Percentiles rank a stretch among this genome's conserved stretches.
phyloP scores from a whole-genome alignment of 2,888 invertebrate species.

The Nymphalis c-album region DNA sequence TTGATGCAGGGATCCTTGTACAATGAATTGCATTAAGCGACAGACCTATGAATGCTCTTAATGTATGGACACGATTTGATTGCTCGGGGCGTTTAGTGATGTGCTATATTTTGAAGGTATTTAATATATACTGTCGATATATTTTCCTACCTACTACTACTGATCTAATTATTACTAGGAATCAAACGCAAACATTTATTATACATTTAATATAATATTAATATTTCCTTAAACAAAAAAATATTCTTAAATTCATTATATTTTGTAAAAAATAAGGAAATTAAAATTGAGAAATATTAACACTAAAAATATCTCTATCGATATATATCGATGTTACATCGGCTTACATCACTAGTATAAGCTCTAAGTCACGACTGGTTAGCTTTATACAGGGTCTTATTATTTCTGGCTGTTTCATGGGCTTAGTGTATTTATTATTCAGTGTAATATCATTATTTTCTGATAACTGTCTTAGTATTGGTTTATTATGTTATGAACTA shows the following conservation, averaged over 20 bases:
- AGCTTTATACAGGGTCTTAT: constrained; percentile 68
- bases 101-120: constrained; percentile 29
- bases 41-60: constrained; percentile 74
- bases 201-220: too few species aligned
- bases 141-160: too few species aligned
- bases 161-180: too few species aligned
- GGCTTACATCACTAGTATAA: constrained; percentile 54
- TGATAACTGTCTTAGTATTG: neutral
- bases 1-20: constrained; percentile 71
- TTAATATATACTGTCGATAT: neutral
- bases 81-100: constrained; percentile 57
- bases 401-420: constrained; percentile 63
- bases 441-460: constrained; percentile 37
- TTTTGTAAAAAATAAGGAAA: too few species aligned
- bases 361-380: constrained; percentile 72
- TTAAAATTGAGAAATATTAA: too few species aligned
- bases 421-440: constrained; percentile 43
- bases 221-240: too few species aligned
- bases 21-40: constrained; percentile 79
- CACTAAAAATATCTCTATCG: neutral
- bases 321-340: constrained; percentile 36
- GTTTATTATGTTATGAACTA: neutral
- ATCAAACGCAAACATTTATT: too few species aligned
- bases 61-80: constrained; percentile 74
- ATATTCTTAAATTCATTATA: too few species aligned